Percentiles rank a stretch among this genome's conserved stretches.
Conservation (phyloP, 2,113 vertebrate genomes). For the Pelmatolapia mariae region DNA sequence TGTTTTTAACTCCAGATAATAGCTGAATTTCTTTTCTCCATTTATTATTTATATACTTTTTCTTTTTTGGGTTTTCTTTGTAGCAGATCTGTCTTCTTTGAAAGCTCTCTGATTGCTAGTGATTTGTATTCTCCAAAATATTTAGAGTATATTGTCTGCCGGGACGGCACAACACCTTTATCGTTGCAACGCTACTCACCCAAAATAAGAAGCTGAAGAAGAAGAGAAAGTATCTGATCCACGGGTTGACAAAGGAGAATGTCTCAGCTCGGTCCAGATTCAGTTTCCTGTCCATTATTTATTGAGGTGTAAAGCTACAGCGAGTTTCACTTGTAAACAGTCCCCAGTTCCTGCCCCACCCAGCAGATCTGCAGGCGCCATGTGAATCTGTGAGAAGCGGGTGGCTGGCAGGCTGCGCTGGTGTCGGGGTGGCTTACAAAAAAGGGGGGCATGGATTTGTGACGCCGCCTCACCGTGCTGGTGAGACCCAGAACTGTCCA, state of each 20-base stretch:
- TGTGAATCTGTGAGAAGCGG: background rate
- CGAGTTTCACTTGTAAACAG: background rate
- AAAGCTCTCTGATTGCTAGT: background rate
- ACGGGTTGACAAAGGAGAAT: conserved; percentile 72
- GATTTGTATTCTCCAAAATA: background rate
- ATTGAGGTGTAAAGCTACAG: background rate
- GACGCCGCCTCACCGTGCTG: conserved; percentile 1
- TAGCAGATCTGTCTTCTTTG: background rate
- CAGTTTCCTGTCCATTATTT: conserved; percentile 61
- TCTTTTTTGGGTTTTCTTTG: background rate
- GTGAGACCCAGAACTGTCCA: conserved; percentile 44
- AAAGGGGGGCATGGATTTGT: conserved; percentile 11
- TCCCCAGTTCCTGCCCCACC: background rate
- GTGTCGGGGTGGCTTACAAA: conserved; percentile 23
- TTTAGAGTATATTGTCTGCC: background rate
- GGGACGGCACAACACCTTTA: background rate
- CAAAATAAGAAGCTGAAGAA: conserved; percentile 77
- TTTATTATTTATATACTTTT: conserved; percentile 43
- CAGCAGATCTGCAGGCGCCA: background rate
- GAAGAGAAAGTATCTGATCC: conserved; percentile 74
- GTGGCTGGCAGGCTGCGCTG: background rate
- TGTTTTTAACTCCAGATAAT: background rate
- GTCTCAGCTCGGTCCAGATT: conserved; percentile 62
- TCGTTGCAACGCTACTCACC: conserved; percentile 56
- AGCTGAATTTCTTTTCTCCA: conserved; percentile 4